phyloP scores from a whole-genome alignment of 1,140 invertebrate genomes.

The Ceratosolen fusciceps region DNA sequence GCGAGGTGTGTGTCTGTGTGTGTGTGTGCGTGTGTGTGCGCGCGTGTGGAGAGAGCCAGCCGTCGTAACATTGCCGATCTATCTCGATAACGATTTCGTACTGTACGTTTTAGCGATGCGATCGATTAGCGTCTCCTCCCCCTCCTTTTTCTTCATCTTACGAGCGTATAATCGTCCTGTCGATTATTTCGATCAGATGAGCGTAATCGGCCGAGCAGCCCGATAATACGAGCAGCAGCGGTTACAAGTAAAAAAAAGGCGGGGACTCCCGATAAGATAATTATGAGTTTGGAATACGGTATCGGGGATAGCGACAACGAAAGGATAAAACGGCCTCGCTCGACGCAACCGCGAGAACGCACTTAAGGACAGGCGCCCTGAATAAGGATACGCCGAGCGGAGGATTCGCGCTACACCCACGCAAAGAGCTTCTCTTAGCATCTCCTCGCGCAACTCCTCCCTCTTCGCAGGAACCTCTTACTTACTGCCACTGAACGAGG shows the following conservation, averaged over 20 bases:
- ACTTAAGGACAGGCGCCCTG: conserved; percentile 46
- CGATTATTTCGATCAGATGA: background rate
- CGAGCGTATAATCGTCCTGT: background rate
- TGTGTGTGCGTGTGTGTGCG: too few species aligned
- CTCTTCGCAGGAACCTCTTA: too few species aligned
- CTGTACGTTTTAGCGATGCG: background rate
- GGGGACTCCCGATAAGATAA: background rate
- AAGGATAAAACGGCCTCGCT: background rate
- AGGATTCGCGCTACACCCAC: conserved; percentile 52
- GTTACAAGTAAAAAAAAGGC: background rate
- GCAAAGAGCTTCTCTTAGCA: conserved; percentile 14
- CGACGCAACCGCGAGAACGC: background rate
- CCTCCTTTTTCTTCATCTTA: too few species aligned
- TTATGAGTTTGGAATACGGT: background rate
- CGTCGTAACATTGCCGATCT: too few species aligned
- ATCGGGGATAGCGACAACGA: background rate
- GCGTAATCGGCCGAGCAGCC: background rate
- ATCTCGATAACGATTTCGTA: background rate
- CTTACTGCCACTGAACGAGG: too few species aligned
- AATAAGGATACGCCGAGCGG: conserved; percentile 53
- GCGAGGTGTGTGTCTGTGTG: too few species aligned
- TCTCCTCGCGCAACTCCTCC: background rate
- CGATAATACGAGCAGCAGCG: too few species aligned
- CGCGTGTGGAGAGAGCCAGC: too few species aligned
- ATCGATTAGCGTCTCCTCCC: too few species aligned